Conservation (phyloP, 35 echinoderm and acorn worm species). For the Apostichopus parvimensis region DNA sequence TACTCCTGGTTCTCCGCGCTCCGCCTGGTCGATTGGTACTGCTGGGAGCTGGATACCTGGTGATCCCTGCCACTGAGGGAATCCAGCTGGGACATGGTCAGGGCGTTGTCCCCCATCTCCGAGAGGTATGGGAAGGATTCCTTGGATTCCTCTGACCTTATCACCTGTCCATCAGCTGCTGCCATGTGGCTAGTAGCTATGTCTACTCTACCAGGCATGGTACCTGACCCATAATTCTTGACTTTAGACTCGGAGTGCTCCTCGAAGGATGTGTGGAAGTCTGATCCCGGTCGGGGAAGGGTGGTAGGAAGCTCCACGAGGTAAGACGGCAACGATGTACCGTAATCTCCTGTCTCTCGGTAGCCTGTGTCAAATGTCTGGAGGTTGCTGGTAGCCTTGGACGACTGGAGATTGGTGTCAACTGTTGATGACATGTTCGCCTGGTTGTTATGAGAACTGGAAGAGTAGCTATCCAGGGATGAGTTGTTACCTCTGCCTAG, state of each 20-base stretch:
- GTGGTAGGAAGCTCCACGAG: slow-evolving; percentile 32
- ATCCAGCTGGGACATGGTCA: slow-evolving; percentile 45
- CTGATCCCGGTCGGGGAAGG: slow-evolving; percentile 3
- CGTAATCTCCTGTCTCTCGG: slow-evolving; percentile 13
- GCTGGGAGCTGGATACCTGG: not conserved
- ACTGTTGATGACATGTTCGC: slow-evolving; percentile 37
- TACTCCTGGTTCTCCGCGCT: not conserved
- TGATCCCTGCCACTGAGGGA: not conserved
- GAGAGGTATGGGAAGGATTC: slow-evolving; percentile 37
- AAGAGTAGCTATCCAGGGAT: slow-evolving; percentile 36
- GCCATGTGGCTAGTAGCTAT: slow-evolving; percentile 5
- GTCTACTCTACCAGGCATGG: slow-evolving; percentile 14
- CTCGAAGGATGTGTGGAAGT: slow-evolving; percentile 48
- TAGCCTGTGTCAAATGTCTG: slow-evolving; percentile 21
- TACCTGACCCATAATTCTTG: slow-evolving; percentile 28
- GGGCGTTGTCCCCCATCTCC: not conserved
- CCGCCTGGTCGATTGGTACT: not conserved
- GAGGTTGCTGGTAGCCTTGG: not conserved
- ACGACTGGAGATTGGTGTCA: slow-evolving; percentile 1
- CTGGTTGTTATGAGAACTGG: slow-evolving; percentile 55
- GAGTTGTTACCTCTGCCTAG: slow-evolving; percentile 41
- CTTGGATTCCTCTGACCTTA: slow-evolving; percentile 30
- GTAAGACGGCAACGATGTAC: not conserved
- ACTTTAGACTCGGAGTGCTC: slow-evolving; percentile 30
- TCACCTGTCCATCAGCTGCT: slow-evolving; percentile 28